Percentiles rank a stretch among this genome's conserved stretches.
phyloP scores from a whole-genome alignment of 2,113 vertebrate species.

The Calyptommatus sinebrachiatus region DNA sequence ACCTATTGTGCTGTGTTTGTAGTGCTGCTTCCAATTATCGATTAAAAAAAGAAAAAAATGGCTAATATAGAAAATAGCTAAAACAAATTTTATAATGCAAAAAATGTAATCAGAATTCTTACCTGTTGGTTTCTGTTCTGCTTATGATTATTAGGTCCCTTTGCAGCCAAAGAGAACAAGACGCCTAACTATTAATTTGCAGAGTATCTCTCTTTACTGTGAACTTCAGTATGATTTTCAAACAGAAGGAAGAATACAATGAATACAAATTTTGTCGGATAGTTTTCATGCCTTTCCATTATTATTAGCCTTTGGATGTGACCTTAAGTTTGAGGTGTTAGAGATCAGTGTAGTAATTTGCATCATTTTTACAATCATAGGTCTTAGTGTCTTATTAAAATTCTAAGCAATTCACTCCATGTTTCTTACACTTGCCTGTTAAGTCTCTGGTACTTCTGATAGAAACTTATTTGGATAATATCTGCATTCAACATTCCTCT shows the following conservation, averaged over 20 bases:
- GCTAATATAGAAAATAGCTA: background rate
- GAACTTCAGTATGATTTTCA: slow-evolving; percentile 26
- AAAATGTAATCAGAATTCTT: background rate
- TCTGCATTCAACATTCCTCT: slow-evolving; percentile 64
- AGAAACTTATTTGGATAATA: slow-evolving; percentile 75
- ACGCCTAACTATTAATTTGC: slow-evolving; percentile 28
- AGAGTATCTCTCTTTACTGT: slow-evolving; percentile 21
- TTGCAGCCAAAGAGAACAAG: background rate
- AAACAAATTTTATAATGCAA: background rate
- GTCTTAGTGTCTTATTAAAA: slow-evolving; percentile 51
- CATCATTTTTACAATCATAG: slow-evolving; percentile 30
- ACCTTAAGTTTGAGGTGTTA: slow-evolving; percentile 51
- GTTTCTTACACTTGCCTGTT: slow-evolving; percentile 64
- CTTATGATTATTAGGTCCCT: background rate
- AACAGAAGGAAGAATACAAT: slow-evolving; percentile 43
- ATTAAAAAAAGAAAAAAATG: background rate
- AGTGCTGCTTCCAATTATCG: background rate
- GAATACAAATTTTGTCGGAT: slow-evolving; percentile 42
- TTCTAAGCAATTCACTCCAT: slow-evolving; percentile 53
- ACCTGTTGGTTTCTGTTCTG: accelerated
- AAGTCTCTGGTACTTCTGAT: slow-evolving; percentile 64
- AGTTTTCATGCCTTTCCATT: slow-evolving; percentile 36
- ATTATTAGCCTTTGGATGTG: slow-evolving; percentile 47
- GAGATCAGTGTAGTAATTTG: slow-evolving; percentile 47
- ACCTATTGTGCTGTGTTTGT: background rate